Base-by-base conservation (phyloP, 2,797 vertebrate species). In the Sorex maritimensis region DNA sequence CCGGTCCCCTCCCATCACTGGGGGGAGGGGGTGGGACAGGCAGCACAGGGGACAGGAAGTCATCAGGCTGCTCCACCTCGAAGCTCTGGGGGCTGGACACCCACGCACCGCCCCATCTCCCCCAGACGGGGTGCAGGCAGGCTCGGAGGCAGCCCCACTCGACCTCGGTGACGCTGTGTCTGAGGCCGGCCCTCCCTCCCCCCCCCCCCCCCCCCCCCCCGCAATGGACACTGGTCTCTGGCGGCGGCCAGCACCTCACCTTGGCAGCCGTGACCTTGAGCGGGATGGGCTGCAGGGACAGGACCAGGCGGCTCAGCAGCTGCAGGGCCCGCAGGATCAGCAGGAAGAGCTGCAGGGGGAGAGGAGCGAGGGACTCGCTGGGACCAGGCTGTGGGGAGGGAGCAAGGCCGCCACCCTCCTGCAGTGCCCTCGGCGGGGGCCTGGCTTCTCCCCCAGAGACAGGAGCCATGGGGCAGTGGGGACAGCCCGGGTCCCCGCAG, bases 281-380 rank as follows among this genome's bases (percentile, higher is more conserved):
- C 69, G 99, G 97, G 97, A 99, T 5, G 2, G 99, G 99, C 95
- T 99, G 99, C 26, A 99, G 97, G 92, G 99, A 99, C 41, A 99
- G 92, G 91, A 99, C 99, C 5, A 99, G 98, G 34, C 99, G 98
- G 93, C 98, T 99, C 67, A 99, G 98, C 19, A 99, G 97, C 83
- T 98, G 98, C 78, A 99, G 97, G 11, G 99, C 99, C 96, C 99
- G 98, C 46, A 99, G 97, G 88, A 99, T 98, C 97, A 99, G 97
- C 77, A 99, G 97, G 96, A 99, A 99, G 55, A 99, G 97, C 99
- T 99, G 97, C 24, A 97, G 92, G 71, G 74, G 94, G 77, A 93
- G 95, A 79, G 67, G 58, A 13, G 65, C 21, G 58, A 61, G 58
- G 15, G 49, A 11, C 49, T 52, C 49, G 10, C 49, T 52, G 5